Percentiles rank a stretch among this genome's conserved stretches.
Conservation (phyloP, 2,888 invertebrate genomes). For the Therioaphis trifolii region DNA sequence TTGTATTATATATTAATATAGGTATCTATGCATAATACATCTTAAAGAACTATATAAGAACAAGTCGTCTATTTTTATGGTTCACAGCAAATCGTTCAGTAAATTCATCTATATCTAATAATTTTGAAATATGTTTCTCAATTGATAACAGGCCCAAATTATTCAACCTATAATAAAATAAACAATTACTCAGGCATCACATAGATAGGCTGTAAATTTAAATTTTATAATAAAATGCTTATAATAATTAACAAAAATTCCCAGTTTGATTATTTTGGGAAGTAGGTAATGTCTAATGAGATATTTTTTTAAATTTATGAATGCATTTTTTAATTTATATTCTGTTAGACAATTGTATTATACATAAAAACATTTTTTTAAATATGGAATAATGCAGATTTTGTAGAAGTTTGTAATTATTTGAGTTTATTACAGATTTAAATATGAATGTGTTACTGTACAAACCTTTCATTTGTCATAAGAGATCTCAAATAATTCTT, state of each 20-base stretch:
- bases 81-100: neutral
- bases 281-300: too few species aligned
- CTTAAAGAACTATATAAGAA: neutral
- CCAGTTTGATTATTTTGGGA: constrained; percentile 10
- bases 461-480: constrained; percentile 32
- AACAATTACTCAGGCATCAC: neutral
- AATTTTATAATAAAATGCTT: neutral
- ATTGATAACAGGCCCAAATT: neutral
- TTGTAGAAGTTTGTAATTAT: too few species aligned
- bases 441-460: neutral
- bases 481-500: constrained; percentile 18
- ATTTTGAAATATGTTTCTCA: constrained; percentile 18
- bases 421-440: neutral
- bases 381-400: neutral
- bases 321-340: constrained; percentile 8
- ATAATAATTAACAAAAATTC: neutral
- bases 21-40: too few species aligned
- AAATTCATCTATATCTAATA: constrained; percentile 7
- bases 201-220: neutral
- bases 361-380: neutral
- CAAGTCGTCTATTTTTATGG: neutral
- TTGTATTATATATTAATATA: neutral
- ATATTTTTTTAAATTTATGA: neutral
- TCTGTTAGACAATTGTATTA: neutral
- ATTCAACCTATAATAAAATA: constrained; percentile 10